phyloP scores from a whole-genome alignment of 2,888 invertebrate genomes.

The Lithophane ornitopus region DNA sequence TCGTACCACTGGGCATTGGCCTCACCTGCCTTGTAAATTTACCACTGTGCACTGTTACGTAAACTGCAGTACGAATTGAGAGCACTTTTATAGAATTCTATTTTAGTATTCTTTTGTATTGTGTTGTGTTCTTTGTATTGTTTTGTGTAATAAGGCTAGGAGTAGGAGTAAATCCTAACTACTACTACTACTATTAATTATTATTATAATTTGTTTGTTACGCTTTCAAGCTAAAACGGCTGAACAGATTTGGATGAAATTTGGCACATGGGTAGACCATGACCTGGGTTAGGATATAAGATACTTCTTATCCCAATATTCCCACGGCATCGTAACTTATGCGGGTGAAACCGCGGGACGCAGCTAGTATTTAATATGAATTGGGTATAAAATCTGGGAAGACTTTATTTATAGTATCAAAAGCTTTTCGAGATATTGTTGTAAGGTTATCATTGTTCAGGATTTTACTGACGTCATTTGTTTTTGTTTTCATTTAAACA shows the following conservation, averaged over 20 bases:
- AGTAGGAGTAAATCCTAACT: neutral
- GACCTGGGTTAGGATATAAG: too few relatives aligned
- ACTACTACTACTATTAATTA: too few relatives aligned
- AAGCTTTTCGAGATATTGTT: neutral
- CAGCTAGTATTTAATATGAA: neutral
- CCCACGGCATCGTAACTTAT: too few relatives aligned
- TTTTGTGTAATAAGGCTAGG: neutral
- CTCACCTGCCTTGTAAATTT: conserved; percentile 42
- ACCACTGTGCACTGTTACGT: conserved; percentile 49
- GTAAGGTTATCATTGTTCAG: neutral
- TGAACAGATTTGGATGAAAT: too few relatives aligned
- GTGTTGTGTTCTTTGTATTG: conserved; percentile 7
- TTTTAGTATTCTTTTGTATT: conserved; percentile 15
- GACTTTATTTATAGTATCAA: neutral
- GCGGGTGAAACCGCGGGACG: too few relatives aligned
- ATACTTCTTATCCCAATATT: too few relatives aligned
- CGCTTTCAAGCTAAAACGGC: too few relatives aligned
- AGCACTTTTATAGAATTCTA: conserved; percentile 36
- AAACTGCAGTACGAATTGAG: conserved; percentile 37
- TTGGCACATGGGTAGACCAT: too few relatives aligned
- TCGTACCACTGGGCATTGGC: conserved; percentile 51
- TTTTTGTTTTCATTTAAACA: neutral
- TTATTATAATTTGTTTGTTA: too few relatives aligned
- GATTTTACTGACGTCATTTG: neutral
- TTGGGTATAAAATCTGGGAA: neutral